Percentiles rank a stretch among this genome's conserved stretches.
These are phyloP conservation scores for Pyrgus malvae DNA, from an alignment of 2,888 invertebrate genomes.

Conservation along the genomic window DNA sequence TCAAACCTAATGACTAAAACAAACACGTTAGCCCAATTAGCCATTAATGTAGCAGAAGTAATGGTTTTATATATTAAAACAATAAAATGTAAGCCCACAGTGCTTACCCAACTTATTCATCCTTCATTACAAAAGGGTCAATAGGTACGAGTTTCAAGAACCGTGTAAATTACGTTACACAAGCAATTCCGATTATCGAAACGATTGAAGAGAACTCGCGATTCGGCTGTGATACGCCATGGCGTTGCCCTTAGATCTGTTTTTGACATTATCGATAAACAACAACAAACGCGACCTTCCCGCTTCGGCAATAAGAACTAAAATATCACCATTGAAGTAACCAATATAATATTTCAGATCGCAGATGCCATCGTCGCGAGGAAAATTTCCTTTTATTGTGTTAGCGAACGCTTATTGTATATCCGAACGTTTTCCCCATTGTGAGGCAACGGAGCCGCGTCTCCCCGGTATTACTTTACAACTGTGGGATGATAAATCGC, in stretches of 20 bases:
- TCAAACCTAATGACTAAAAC: too few relatives aligned
- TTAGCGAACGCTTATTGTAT: conserved; percentile 74
- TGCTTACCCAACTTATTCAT: neutral
- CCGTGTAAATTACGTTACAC: conserved; percentile 5
- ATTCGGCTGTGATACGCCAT: conserved; percentile 52
- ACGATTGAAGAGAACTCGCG: conserved; percentile 32
- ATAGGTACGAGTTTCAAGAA: neutral
- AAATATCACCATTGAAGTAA: conserved; percentile 1
- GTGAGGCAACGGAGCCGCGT: conserved; percentile 53
- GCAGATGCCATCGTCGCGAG: conserved; percentile 30
- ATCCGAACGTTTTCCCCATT: conserved; percentile 66
- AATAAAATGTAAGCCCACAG: too few relatives aligned
- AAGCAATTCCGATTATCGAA: conserved; percentile 22
- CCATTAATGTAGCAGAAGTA: too few relatives aligned
- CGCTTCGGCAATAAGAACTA: conserved; percentile 26
- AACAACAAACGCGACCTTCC: conserved; percentile 44
- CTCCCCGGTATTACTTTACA: conserved; percentile 60
- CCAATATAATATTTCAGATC: conserved; percentile 30
- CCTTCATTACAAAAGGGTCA: neutral
- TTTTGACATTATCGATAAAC: conserved; percentile 47
- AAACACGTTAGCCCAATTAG: too few relatives aligned
- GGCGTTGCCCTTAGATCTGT: conserved; percentile 41
- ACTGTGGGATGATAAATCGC: conserved; percentile 69
- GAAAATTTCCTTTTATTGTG: conserved; percentile 66
- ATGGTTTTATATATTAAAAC: too few relatives aligned